Evolutionary conservation across 2,797 vertebrate species (phyloP).

Genomic region (Distichodus sexfasciatus): DNA sequence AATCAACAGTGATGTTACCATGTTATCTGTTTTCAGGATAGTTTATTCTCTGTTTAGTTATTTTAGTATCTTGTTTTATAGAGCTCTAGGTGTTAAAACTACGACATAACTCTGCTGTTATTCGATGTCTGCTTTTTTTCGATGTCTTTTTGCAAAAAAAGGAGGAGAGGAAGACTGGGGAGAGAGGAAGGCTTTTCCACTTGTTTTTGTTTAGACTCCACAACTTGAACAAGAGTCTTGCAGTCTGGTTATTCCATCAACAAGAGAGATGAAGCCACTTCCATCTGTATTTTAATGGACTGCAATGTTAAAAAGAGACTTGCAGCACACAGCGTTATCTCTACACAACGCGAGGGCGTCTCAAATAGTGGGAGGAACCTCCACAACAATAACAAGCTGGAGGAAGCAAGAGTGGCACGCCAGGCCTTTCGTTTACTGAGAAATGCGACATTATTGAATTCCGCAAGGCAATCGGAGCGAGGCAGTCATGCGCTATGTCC

Average conservation of each 20-base stretch:
- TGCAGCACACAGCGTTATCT: slow-evolving; percentile 16
- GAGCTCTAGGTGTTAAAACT: no score
- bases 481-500: not conserved
- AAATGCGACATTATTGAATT: not conserved
- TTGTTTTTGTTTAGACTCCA: slow-evolving; percentile 6
- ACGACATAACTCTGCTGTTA: no score
- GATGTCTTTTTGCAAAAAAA: no score
- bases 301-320: slow-evolving; percentile 36
- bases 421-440: not conserved
- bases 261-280: slow-evolving; percentile 29
- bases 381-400: not conserved
- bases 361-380: not conserved
- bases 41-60: no score
- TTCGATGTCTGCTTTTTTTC: no score
- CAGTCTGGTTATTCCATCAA: slow-evolving; percentile 40
- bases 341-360: slow-evolving; percentile 1
- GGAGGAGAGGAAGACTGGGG: not conserved
- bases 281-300: slow-evolving; percentile 35
- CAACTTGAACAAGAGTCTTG: slow-evolving; percentile 10
- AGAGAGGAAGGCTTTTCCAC: not conserved
- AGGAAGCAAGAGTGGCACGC: slow-evolving; percentile 6
- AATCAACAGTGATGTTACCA: not conserved
- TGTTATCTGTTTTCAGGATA: slow-evolving; percentile 23
- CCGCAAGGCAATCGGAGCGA: not conserved
- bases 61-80: no score